Percentiles rank a stretch among this genome's conserved stretches.
phyloP scores from a whole-genome alignment of 2,888 invertebrate genomes.

The Eristalis tenax region DNA sequence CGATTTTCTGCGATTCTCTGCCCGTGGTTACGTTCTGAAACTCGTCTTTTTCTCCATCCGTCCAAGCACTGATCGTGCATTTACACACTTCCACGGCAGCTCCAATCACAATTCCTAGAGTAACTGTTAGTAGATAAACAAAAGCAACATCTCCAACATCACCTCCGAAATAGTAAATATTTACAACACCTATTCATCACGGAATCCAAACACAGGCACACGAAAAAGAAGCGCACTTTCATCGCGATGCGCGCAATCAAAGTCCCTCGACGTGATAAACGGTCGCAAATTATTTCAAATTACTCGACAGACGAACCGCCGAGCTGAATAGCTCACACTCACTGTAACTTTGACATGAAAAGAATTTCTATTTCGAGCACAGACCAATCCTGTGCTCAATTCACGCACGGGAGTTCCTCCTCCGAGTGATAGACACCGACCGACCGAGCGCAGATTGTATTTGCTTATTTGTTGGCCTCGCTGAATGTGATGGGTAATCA shows the following conservation, averaged over 20 bases:
- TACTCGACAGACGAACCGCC: neutral
- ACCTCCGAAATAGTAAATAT: constrained; percentile 10
- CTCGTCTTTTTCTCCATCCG: no score
- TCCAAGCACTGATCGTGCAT: no score
- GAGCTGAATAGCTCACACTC: neutral
- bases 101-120: neutral
- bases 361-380: constrained; percentile 34
- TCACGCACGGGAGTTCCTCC: constrained; percentile 28
- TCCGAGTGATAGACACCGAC: neutral
- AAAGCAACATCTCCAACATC: neutral
- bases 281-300: constrained; percentile 41
- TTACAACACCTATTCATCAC: constrained; percentile 21
- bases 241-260: constrained; percentile 8
- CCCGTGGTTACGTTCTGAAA: no score
- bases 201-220: neutral
- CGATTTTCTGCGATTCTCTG: no score
- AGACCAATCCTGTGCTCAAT: neutral
- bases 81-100: no score
- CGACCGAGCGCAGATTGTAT: neutral
- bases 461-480: neutral
- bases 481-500: constrained; percentile 34
- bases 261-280: constrained; percentile 42
- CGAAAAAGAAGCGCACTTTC: neutral
- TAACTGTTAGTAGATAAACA: neutral
- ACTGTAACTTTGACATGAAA: neutral